Conservation (phyloP, 1,140 invertebrate genomes). For the Globodera ellingtonae region DNA sequence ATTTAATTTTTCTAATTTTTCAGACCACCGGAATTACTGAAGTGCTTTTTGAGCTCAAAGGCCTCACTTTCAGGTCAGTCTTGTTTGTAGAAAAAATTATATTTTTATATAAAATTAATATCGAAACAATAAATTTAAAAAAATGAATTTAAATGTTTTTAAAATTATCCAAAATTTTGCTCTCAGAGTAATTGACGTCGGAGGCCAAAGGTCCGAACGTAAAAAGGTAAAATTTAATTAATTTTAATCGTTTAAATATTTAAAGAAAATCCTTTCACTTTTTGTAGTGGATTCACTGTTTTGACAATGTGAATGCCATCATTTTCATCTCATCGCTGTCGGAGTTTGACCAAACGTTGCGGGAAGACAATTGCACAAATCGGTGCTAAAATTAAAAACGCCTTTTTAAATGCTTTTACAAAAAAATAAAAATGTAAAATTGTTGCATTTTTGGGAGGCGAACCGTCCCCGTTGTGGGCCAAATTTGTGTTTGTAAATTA, state of each 20-base stretch:
- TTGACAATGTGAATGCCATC: constrained; percentile 69
- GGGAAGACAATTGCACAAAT: constrained; percentile 66
- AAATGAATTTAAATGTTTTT: constrained; percentile 23
- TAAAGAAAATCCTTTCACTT: background rate
- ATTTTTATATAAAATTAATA: constrained; percentile 24
- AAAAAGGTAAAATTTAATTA: constrained; percentile 72
- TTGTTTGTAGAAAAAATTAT: background rate
- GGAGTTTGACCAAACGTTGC: constrained; percentile 68
- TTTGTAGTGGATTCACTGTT: constrained; percentile 69
- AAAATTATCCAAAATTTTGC: constrained; percentile 35
- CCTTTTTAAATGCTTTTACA: background rate
- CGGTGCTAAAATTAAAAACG: background rate
- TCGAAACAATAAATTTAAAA: background rate
- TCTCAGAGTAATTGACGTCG: constrained; percentile 68
- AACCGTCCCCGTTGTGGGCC: too few species aligned
- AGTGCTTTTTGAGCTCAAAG: constrained; percentile 64
- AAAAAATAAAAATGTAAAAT: too few species aligned
- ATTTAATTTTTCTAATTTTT: background rate
- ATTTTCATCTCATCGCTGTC: constrained; percentile 68
- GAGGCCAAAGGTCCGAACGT: constrained; percentile 79
- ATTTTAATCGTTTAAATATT: background rate
- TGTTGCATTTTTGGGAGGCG: too few species aligned
- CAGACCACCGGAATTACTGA: constrained; percentile 64
- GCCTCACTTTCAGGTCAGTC: constrained; percentile 59
- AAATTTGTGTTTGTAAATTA: too few species aligned